Base-by-base conservation (phyloP, 2,797 vertebrate genomes). In the Sciurus carolinensis region DNA sequence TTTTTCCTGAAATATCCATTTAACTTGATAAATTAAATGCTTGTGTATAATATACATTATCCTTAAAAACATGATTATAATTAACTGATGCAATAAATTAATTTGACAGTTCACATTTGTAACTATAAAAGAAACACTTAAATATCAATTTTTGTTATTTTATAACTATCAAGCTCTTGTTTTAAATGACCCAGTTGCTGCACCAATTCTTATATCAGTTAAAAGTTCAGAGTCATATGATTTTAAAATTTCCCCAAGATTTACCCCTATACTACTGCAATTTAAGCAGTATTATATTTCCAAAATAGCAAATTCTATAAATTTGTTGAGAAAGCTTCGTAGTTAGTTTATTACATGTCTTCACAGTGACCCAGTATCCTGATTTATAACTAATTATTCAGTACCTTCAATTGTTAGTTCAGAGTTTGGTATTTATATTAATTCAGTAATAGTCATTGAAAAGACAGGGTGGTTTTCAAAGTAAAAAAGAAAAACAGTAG, bases 11-110 rank as follows among this genome's bases (percentile, higher is more conserved):
- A 89, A 84, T 80, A 67, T 83, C 33, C 28, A 11, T 17, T 85
- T 67, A 84, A 52, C 33, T 96, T 81, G 47, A 95, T 81, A 26
- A 76, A 84, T 81, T 90, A 67, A 89, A 67, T 87, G 13, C 13
- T 84, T 82, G 7, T 83, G 62, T 82, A 36, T 69, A 59, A 39
- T 83, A 26, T 18, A 85, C 22, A 28, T 57, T 90, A 18, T 42
- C 66, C 20, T 17, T 77, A 26, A 87, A 57, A 83, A 42, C n/a
- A n/a, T 64, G 17, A 36, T 66, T 77, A 33, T 57, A 59, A 85
- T 36, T 79, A 36, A 87, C 22, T 67, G 52, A 64, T 69, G n/a
- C 67, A 75, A 47, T 28, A 89, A 20, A 71, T 82, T 77, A 69
- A 75, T 59, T 87, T 81, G 3, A 20, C 64, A 71, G 47, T 36